Conservation (phyloP, 1,140 invertebrate genomes). For the Drosophila tropicalis region DNA sequence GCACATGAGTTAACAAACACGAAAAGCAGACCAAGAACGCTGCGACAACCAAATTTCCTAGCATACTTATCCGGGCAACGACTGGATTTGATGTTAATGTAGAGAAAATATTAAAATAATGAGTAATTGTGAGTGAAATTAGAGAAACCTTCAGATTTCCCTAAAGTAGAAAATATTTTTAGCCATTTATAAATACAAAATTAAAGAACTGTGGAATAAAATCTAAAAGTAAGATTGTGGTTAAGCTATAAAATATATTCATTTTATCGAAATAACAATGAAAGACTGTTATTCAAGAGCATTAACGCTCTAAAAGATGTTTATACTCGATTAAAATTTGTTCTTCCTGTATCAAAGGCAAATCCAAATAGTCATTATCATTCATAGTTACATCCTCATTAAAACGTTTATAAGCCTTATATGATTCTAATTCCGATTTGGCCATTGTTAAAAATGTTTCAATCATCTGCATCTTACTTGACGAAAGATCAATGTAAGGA, state of each 20-base stretch:
- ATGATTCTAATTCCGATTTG: conserved; percentile 50
- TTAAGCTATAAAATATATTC: not conserved
- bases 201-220: too few relatives aligned
- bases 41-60: conserved; percentile 44
- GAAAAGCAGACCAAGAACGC: conserved; percentile 8
- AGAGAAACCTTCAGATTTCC: not conserved
- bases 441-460: conserved; percentile 41
- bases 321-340: conserved; percentile 86
- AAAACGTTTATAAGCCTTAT: conserved; percentile 85
- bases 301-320: conserved; percentile 83
- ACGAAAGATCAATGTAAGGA: conserved; percentile 19
- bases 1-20: conserved; percentile 67
- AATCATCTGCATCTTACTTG: conserved; percentile 36
- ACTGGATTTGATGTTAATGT: not conserved
- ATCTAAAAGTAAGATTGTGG: not conserved
- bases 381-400: conserved; percentile 85
- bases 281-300: too few relatives aligned
- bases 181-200: too few relatives aligned
- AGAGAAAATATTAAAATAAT: conserved; percentile 16
- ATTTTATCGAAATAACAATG: too few relatives aligned
- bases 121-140: conserved; percentile 28
- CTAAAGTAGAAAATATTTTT: not conserved
- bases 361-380: conserved; percentile 86
- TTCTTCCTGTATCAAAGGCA: conserved; percentile 86
- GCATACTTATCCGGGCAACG: conserved; percentile 52